Evolutionary conservation across 2,888 invertebrate species (phyloP), one percentile per base, ranked within the genome.

Genomic region (Ypsolopha scabrella): DNA sequence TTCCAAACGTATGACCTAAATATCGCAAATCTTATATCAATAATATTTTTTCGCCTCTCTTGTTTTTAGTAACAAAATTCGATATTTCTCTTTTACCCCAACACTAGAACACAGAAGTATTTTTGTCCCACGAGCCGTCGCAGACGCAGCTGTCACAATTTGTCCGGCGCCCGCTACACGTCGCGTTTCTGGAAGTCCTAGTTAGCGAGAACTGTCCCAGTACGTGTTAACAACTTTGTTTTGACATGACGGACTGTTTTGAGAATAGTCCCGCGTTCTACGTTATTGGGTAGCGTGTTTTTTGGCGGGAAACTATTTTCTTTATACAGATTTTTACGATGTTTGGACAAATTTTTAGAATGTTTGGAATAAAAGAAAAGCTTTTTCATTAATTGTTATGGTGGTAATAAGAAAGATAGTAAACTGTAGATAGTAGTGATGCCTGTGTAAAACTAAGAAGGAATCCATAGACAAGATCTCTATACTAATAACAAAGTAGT

Each of bases 211-310:
- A 64, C 65, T n/a, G 64, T 24, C 63, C 58, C 58, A 57, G 62
- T 63, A 54, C 64, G 68, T 81, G 82, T 83, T 83, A 81, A 85
- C 85, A 82, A 78, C 79, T 68, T 70, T 82, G 82, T 83, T 86
- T 77, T 86, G 83, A 83, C 81, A 67, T 74, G 52, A 60, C 55
- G 60, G 66, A 67, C 72, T 75, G 75, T 76, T 76, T 75, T 67
- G 68, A 58, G 70, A 76, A 75, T 65, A 68, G 63, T 60, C 56
- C 65, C 59, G 56, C 51, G 2, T 11, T 34, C 36, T 37, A 37
- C 9, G 46, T 34, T 50, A 50, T 43, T 50, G 44, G 50, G 13
- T 36, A 6, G 11, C 37, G 47, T 45, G 45, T 45, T 45, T 45
- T 46, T 46, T n/a, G 46, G n/a, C 6, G n/a, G 45, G 34, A 35